Evolutionary conservation across 1,140 invertebrate genomes (phyloP).

Genomic region (Trichomalopsis sarcophagae): DNA sequence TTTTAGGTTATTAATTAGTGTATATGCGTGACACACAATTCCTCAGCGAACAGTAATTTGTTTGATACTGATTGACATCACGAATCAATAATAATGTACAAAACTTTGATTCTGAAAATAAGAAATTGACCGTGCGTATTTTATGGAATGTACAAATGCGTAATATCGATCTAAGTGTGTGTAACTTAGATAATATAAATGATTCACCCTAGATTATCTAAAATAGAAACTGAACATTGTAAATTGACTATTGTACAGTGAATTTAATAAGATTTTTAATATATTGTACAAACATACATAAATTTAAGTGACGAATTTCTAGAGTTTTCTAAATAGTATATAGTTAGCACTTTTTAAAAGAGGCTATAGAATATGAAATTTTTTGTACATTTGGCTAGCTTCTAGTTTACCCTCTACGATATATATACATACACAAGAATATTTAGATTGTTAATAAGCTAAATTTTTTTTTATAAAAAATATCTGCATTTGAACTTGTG

Average conservation of each 20-base stretch:
- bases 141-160: not conserved
- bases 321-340: conserved; percentile 6
- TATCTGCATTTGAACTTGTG: conserved; percentile 12
- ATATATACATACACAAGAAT: not conserved
- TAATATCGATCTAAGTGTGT: not conserved
- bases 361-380: conserved; percentile 10
- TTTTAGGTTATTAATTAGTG: conserved; percentile 6
- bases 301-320: conserved; percentile 12
- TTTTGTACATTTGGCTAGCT: conserved; percentile 29
- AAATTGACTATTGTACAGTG: conserved; percentile 26
- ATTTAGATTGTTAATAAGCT: not conserved
- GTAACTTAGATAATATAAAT: not conserved
- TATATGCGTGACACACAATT: not conserved
- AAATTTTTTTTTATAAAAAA: not conserved
- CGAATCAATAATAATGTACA: not conserved
- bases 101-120: not conserved
- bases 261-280: conserved; percentile 21
- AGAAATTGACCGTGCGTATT: not conserved
- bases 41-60: not conserved
- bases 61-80: not conserved
- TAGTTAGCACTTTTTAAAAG: conserved; percentile 24
- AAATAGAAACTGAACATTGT: not conserved
- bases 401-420: conserved; percentile 6
- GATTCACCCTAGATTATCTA: not conserved
- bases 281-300: conserved; percentile 32